Evolutionary conservation across 2,888 invertebrate species (phyloP).

Genomic region (Acanthoscelides obtectus): DNA sequence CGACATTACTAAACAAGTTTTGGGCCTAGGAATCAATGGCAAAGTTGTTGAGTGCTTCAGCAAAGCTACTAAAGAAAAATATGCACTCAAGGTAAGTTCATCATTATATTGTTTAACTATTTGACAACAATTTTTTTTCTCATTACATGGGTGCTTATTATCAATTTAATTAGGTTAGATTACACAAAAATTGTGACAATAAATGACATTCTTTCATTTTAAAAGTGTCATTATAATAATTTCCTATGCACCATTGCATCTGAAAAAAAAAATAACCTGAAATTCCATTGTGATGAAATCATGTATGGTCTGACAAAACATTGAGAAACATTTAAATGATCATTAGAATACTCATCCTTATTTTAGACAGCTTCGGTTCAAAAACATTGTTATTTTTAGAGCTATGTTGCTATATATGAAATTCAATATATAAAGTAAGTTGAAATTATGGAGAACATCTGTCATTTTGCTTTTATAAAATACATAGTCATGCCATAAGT

Average conservation of each 20-base stretch:
- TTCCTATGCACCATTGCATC: background rate
- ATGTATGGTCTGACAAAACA: background rate
- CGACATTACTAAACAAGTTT: slow-evolving; percentile 85
- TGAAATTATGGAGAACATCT: no score
- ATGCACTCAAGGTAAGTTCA: slow-evolving; percentile 77
- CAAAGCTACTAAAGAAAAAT: slow-evolving; percentile 71
- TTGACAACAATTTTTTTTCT: background rate
- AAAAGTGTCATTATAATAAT: no score
- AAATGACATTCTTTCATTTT: no score
- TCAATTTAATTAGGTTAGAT: no score
- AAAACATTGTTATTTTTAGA: background rate
- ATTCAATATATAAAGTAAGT: no score
- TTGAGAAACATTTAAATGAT: background rate
- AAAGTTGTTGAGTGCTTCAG: slow-evolving; percentile 95
- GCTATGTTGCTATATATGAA: background rate
- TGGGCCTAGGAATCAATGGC: slow-evolving; percentile 97
- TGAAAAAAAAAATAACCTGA: background rate
- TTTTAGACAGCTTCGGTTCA: background rate
- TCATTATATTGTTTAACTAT: background rate
- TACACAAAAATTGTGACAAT: no score
- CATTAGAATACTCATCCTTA: background rate
- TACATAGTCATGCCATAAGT: no score
- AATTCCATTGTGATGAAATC: background rate
- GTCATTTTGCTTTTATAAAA: no score
- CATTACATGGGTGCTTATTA: no score